These are phyloP conservation scores for Ceuthmochares aereus DNA, from an alignment of 2,113 vertebrate species.

Conservation along the genomic window DNA sequence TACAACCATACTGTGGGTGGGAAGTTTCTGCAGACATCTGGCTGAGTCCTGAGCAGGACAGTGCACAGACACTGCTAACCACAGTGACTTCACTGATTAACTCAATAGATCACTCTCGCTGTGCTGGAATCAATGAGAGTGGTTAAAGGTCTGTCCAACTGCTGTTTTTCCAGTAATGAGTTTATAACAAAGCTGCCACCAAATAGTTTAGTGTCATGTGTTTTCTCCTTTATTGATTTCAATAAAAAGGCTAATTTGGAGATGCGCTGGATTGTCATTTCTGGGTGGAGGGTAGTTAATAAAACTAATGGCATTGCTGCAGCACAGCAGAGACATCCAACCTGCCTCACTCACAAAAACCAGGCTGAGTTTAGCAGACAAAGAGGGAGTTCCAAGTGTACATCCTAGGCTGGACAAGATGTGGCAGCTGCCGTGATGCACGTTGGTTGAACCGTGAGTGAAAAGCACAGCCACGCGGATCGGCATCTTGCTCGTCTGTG, in stretches of 20 bases:
- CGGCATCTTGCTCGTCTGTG: accelerated
- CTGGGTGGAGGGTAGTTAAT: conserved; percentile 24
- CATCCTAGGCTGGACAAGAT: background rate
- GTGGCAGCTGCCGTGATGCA: background rate
- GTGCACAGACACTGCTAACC: background rate
- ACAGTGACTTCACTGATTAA: conserved; percentile 42
- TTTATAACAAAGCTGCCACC: conserved; percentile 69
- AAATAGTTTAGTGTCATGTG: conserved; percentile 56
- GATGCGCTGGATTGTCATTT: conserved; percentile 64
- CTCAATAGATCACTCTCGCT: conserved; percentile 59
- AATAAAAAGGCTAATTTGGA: conserved; percentile 79
- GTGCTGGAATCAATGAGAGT: conserved; percentile 41
- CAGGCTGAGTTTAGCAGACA: background rate
- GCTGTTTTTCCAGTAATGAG: conserved; percentile 59
- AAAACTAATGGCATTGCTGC: background rate
- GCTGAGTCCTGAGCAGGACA: background rate
- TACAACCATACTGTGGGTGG: background rate
- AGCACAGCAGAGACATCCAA: background rate
- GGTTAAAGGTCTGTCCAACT: conserved; percentile 63
- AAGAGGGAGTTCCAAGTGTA: background rate
- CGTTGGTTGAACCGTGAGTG: background rate
- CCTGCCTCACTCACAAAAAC: background rate
- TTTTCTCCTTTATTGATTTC: conserved; percentile 72
- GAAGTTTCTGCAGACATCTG: background rate
- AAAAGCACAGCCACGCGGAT: background rate